Percentiles rank a stretch among this genome's conserved stretches.
Evolutionary conservation across 1,140 invertebrate species (phyloP).

Genomic region (Cydia splendana): DNA sequence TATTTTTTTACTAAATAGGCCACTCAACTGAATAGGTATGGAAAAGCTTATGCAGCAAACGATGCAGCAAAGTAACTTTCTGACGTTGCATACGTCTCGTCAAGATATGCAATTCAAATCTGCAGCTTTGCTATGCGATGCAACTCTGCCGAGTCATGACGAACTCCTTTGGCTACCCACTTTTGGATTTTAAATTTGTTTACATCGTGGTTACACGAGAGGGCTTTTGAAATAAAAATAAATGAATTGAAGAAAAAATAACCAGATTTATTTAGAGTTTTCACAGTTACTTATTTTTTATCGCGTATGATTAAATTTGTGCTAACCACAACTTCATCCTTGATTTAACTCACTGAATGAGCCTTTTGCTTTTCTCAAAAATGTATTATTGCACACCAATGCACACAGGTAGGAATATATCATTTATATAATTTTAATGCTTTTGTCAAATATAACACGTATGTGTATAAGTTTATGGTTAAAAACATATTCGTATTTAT

Average conservation of each 20-base stretch:
- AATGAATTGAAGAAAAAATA: background rate
- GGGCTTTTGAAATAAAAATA: conserved; percentile 5
- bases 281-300: too few species aligned
- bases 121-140: conserved; percentile 36
- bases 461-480: too few species aligned
- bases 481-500: too few species aligned
- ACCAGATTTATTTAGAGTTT: too few species aligned
- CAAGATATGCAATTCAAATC: conserved; percentile 48
- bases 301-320: too few species aligned
- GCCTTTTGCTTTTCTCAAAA: too few species aligned
- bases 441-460: too few species aligned
- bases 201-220: background rate
- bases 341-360: too few species aligned
- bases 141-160: conserved; percentile 47
- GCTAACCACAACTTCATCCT: too few species aligned
- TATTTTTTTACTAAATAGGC: background rate
- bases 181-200: conserved; percentile 34
- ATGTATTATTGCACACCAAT: too few species aligned
- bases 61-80: conserved; percentile 24
- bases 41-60: conserved; percentile 2
- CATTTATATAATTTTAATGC: too few species aligned
- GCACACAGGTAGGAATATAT: too few species aligned
- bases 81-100: conserved; percentile 28
- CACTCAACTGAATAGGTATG: background rate
- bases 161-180: conserved; percentile 48